Evolutionary conservation across 2,888 invertebrate species (phyloP).

Genomic region (Xanthia icteritia): DNA sequence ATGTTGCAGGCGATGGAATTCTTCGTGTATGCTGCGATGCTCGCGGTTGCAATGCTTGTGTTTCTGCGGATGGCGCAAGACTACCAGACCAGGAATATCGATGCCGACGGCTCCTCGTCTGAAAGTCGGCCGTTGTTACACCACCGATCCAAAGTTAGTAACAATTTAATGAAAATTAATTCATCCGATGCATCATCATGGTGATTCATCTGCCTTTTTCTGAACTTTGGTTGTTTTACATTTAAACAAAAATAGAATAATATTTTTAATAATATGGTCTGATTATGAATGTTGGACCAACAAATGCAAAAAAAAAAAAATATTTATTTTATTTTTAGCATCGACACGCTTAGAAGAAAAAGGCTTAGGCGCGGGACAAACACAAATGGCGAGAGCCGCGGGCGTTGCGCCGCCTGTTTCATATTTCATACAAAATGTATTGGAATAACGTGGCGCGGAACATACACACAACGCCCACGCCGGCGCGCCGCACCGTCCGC

Average conservation of each 20-base stretch:
- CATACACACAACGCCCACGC: too few relatives aligned
- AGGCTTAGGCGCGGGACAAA: too few relatives aligned
- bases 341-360: too few relatives aligned
- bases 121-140: slow-evolving; percentile 83
- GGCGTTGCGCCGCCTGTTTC: too few relatives aligned
- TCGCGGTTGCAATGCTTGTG: slow-evolving; percentile 92
- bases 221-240: neutral
- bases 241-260: neutral
- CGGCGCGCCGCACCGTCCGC: too few relatives aligned
- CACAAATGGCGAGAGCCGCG: too few relatives aligned
- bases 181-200: neutral
- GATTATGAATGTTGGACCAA: neutral
- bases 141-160: slow-evolving; percentile 80
- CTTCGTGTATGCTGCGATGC: slow-evolving; percentile 93
- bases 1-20: slow-evolving; percentile 92
- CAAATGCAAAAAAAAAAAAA: too few relatives aligned
- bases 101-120: slow-evolving; percentile 83
- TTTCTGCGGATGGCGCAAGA: slow-evolving; percentile 90
- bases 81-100: slow-evolving; percentile 82
- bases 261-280: neutral
- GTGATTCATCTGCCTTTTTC: neutral
- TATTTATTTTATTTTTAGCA: too few relatives aligned
- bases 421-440: too few relatives aligned
- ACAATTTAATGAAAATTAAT: neutral
- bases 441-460: too few relatives aligned